Evolutionary conservation across 2,797 vertebrate genomes (phyloP).

Genomic region (Sparidentex hasta): DNA sequence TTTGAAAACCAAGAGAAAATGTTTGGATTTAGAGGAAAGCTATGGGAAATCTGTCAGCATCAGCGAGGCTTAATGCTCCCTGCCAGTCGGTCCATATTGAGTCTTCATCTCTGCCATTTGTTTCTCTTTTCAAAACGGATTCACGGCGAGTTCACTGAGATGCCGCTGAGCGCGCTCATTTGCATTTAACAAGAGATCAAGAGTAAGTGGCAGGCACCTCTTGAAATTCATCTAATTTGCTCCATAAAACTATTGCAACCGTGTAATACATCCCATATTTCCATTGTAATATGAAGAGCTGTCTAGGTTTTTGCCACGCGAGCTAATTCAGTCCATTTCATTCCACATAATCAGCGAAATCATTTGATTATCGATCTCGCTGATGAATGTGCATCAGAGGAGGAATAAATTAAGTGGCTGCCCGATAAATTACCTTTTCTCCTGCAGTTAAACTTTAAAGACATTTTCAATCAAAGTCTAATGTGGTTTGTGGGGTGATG

Average conservation of each 20-base stretch:
- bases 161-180: conserved; percentile 59
- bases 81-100: conserved; percentile 19
- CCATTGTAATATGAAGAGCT: conserved; percentile 47
- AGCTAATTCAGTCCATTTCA: conserved; percentile 57
- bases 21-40: conserved; percentile 39
- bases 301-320: conserved; percentile 33
- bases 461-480: conserved; percentile 80
- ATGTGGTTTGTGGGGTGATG: conserved; percentile 77
- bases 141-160: conserved; percentile 45
- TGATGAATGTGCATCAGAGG: conserved; percentile 78
- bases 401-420: conserved; percentile 79
- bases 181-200: conserved; percentile 76
- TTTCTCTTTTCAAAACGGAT: conserved; percentile 51
- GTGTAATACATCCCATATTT: conserved; percentile 51
- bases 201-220: conserved; percentile 59
- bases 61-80: conserved; percentile 18
- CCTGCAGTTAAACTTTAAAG: conserved; percentile 80
- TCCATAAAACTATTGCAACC: conserved; percentile 50
- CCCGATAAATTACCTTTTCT: conserved; percentile 80
- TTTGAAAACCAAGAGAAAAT: conserved; percentile 41
- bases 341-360: conserved; percentile 73
- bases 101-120: conserved; percentile 41
- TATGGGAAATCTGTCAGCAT: conserved; percentile 26
- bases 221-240: conserved; percentile 70
- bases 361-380: conserved; percentile 80